Base-by-base conservation (phyloP, 2,797 vertebrate species). In the Meda fulgida region DNA sequence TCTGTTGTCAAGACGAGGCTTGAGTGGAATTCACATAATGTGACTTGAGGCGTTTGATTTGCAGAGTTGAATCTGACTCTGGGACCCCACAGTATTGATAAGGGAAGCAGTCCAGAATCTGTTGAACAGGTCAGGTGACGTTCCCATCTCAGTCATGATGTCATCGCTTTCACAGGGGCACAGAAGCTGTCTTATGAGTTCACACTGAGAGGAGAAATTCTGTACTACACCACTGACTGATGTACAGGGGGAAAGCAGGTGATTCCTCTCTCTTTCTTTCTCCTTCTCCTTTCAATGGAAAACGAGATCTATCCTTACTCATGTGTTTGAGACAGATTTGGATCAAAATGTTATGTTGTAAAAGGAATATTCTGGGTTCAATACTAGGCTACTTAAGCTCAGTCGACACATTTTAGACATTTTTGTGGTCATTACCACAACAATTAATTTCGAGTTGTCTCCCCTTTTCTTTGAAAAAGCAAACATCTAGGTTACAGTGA, bases 151-250 rank as follows among this genome's bases (percentile, higher is more conserved):
- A 92, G 92, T 90, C 89, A n/a, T 91, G 93, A 88, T 78, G 92
- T 90, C 84, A 84, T 72, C 21, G 55, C 86, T 91, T 92, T 92
- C 92, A 92, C 89, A 90, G 92, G 66, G 88, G 91, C 60, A 93
- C 92, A 94, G 93, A 94, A 90, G 88, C 86, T 66, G 88, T 92
- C 86, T 78, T 92, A 93, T 92, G 91, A 90, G 93, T 94, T 98
- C 94, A 92, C 96, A 91, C 0, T 3, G 82, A 86, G 92, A 78
- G 88, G 93, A 26, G 66, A 96, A 93, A 97, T 98, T 97, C 96
- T 91, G 78, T 89, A 91, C 91, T 89, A 89, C 4, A 4, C 85
- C 77, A 94, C 91, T 89, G 94, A 96, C 96, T 95, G 94, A 94
- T 92, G 93, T 63, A 29, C 16, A 43, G 29, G 55, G 14, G 38